A percentile compares a stretch with the other conserved stretches of the same genome.
Conservation (phyloP, 2,797 vertebrate genomes). For the Epinephelus coioides region DNA sequence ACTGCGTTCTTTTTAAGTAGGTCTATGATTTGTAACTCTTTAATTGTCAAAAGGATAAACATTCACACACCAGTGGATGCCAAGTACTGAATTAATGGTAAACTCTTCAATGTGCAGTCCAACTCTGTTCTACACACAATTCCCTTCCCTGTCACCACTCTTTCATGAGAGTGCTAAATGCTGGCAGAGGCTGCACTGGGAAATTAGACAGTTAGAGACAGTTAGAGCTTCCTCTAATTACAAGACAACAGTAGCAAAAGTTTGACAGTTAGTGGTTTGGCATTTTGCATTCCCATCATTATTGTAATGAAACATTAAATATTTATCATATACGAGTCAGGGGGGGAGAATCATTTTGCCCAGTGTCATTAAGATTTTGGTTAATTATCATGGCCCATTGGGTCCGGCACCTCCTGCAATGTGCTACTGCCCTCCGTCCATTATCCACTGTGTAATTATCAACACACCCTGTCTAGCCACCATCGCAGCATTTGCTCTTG, state of each 20-base stretch:
- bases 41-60: slow-evolving; percentile 58
- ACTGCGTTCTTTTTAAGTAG: slow-evolving; percentile 10
- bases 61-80: slow-evolving; percentile 27
- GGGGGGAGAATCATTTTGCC: slow-evolving; percentile 73
- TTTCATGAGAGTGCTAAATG: slow-evolving; percentile 56
- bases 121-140: slow-evolving; percentile 45
- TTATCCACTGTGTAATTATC: slow-evolving; percentile 76
- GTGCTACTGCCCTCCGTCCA: slow-evolving; percentile 68
- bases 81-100: slow-evolving; percentile 51
- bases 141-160: slow-evolving; percentile 58
- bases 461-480: slow-evolving; percentile 50
- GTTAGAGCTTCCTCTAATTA: slow-evolving; percentile 70
- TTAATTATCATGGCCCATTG: slow-evolving; percentile 86
- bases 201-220: slow-evolving; percentile 58
- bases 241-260: slow-evolving; percentile 62
- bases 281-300: slow-evolving; percentile 79
- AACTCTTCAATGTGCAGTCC: slow-evolving; percentile 39
- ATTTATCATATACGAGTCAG: slow-evolving; percentile 77
- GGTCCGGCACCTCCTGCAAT: slow-evolving; percentile 70
- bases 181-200: slow-evolving; percentile 59
- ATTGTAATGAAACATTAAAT: slow-evolving; percentile 84
- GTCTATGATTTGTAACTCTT: slow-evolving; percentile 44
- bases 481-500: slow-evolving; percentile 53
- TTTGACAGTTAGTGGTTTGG: slow-evolving; percentile 72
- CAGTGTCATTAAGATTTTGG: slow-evolving; percentile 82